Base-by-base conservation (phyloP, 2,888 invertebrate genomes). In the Zygaena filipendulae region DNA sequence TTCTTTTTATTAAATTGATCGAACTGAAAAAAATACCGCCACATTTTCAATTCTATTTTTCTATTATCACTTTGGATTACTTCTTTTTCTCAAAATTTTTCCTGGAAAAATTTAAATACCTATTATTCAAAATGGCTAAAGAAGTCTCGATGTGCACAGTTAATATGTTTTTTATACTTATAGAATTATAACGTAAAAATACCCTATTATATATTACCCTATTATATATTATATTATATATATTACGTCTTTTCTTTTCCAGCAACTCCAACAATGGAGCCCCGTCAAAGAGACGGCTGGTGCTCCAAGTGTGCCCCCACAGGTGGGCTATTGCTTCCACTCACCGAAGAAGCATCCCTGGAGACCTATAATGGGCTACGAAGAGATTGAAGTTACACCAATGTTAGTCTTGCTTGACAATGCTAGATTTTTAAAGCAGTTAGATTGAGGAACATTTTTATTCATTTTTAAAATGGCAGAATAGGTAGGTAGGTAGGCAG, bases 221-320 rank as follows among this genome's bases (percentile, higher is more conserved):
- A n/a, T n/a, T n/a, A n/a, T n/a, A n/a, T n/a, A n/a, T n/a, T n/a
- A n/a, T n/a, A n/a, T n/a, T n/a, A n/a, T n/a, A n/a, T n/a, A n/a
- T n/a, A n/a, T n/a, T n/a, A n/a, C n/a, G n/a, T n/a, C n/a, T n/a
- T n/a, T n/a, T n/a, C 35, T 38, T 40, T 31, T 46, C 3, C 47
- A 89, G 88, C 90, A 91, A 88, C 82, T 91, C 38, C 90, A 91
- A 81, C 87, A 90, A 82, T 88, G 88, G 88, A 86, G 83, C 46
- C 82, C 84, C 13, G 82, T 84, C 34, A 85, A 88, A 77, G 88
- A 88, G 42, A 84, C 84, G 9, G 80, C 84, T 12, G 81, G 84
- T 1, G 82, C 85, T 1, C 82, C 87, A 10, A 72, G 82, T 29
- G 68, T 84, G 36, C 87, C 88, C 7, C 74, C 84, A 3, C 82